phyloP scores from a whole-genome alignment of 1,140 invertebrate species.

The Drosophila prosaltans region DNA sequence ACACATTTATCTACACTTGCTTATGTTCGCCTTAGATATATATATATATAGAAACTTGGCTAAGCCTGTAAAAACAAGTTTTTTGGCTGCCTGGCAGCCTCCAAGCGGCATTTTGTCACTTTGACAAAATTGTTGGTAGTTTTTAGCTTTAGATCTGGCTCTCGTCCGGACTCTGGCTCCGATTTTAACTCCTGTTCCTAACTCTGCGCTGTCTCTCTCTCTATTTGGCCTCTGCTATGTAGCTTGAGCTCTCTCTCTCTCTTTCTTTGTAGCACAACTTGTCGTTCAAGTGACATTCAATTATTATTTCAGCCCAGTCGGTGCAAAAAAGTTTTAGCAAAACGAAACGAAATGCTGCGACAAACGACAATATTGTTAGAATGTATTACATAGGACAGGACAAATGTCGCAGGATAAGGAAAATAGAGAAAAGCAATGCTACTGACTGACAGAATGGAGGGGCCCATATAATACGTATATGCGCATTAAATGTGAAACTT shows the following conservation, averaged over 20 bases:
- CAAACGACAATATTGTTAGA: constrained; percentile 77
- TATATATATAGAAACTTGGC: constrained; percentile 44
- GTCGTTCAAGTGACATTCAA: constrained; percentile 82
- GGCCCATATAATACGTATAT: constrained; percentile 69
- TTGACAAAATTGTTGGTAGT: constrained; percentile 79
- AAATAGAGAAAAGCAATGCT: not conserved
- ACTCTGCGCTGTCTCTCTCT: not conserved
- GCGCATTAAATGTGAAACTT: constrained; percentile 80
- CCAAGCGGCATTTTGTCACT: constrained; percentile 72
- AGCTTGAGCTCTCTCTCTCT: not conserved
- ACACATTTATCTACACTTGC: constrained; percentile 8
- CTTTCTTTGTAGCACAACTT: constrained; percentile 45
- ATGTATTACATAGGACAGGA: constrained; percentile 61
- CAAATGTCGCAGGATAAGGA: constrained; percentile 41
- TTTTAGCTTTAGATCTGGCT: constrained; percentile 34
- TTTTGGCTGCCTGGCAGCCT: constrained; percentile 56
- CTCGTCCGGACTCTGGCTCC: not conserved
- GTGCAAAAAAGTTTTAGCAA: constrained; percentile 63
- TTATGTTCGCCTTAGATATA: not conserved
- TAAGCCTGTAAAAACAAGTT: constrained; percentile 70
- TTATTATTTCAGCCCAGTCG: constrained; percentile 76
- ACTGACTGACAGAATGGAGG: constrained; percentile 5
- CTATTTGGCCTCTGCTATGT: not conserved
- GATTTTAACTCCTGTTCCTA: not conserved
- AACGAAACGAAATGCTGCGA: constrained; percentile 29